phyloP scores from a whole-genome alignment of 2,888 invertebrate genomes.

The Xylocampa areola region DNA sequence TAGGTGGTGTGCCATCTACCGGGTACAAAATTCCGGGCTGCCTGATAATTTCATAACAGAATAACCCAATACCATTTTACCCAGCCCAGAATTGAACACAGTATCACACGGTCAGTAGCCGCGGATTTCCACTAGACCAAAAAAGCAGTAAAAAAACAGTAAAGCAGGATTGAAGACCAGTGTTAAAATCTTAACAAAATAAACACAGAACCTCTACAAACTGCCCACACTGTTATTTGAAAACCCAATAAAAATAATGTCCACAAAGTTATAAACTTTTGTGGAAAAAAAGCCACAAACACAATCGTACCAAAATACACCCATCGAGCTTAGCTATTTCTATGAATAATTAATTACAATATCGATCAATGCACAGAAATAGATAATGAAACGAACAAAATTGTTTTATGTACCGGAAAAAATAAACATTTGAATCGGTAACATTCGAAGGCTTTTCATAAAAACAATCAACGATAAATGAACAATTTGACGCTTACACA shows the following conservation, averaged over 20 bases:
- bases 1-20: no score
- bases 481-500: slow-evolving; percentile 25
- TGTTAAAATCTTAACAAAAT: background rate
- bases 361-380: slow-evolving; percentile 16
- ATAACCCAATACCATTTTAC: no score
- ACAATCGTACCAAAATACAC: slow-evolving; percentile 24
- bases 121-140: no score
- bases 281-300: no score
- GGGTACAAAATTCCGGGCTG: no score
- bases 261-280: no score
- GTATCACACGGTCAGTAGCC: no score
- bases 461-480: slow-evolving; percentile 26
- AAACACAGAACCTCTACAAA: background rate
- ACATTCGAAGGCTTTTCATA: slow-evolving; percentile 29
- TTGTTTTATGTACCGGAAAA: slow-evolving; percentile 19
- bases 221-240: background rate
- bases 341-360: slow-evolving; percentile 30
- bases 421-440: slow-evolving; percentile 41
- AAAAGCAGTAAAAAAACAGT: background rate
- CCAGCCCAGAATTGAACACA: no score
- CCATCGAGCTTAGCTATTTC: slow-evolving; percentile 12
- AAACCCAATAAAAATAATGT: slow-evolving; percentile 4
- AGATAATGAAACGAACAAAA: slow-evolving; percentile 27
- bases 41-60: no score
- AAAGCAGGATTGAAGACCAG: background rate